These are phyloP conservation scores for Scotopteryx bipunctaria DNA, from an alignment of 2,888 invertebrate genomes.

Conservation along the genomic window DNA sequence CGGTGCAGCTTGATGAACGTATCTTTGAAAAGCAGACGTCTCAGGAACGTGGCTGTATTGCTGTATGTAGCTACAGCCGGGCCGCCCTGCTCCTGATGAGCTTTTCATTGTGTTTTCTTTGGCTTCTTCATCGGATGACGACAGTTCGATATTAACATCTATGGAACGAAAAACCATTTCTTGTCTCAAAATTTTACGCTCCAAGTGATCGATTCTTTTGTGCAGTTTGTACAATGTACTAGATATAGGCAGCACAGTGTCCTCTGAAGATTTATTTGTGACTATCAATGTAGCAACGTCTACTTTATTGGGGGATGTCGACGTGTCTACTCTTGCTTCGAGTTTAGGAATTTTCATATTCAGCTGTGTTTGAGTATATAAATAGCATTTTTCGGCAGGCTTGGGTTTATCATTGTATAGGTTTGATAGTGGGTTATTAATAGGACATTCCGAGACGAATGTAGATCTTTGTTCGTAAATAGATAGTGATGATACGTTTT, in stretches of 20 bases:
- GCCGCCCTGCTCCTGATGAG: constrained; percentile 48
- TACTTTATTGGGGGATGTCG: constrained; percentile 52
- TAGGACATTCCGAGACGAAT: constrained; percentile 50
- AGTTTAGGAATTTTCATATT: constrained; percentile 61
- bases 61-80: constrained; percentile 73
- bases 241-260: constrained; percentile 42
- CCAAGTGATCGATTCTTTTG: constrained; percentile 64
- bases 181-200: constrained; percentile 65
- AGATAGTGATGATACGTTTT: constrained; percentile 46
- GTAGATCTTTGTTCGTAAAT: constrained; percentile 49
- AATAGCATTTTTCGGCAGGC: constrained; percentile 63
- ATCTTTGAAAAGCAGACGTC: constrained; percentile 74
- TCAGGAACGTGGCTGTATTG: constrained; percentile 76
- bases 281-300: constrained; percentile 61
- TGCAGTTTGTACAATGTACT: constrained; percentile 53
- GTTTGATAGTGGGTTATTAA: constrained; percentile 40
- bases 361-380: constrained; percentile 57
- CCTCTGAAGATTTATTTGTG: constrained; percentile 57
- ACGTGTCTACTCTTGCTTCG: constrained; percentile 49
- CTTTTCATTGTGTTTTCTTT: constrained; percentile 51
- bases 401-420: constrained; percentile 50
- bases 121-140: constrained; percentile 67
- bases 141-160: constrained; percentile 57
- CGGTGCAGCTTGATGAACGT: constrained; percentile 62
- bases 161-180: constrained; percentile 70